Conservation (phyloP, 2,797 vertebrate species). For the Hyperoplus immaculatus region DNA sequence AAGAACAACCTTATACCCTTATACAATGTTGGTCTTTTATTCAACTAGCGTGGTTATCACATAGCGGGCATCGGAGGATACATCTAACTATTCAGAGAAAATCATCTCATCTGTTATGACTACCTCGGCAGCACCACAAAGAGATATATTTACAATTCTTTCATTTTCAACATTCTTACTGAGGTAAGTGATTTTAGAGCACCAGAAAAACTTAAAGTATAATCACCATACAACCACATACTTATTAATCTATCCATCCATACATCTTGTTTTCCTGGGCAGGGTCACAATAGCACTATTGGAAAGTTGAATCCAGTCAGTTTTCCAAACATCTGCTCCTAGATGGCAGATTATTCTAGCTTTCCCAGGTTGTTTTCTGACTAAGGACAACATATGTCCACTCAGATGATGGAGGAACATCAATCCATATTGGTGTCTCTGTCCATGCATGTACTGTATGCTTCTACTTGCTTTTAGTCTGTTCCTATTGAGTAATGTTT, state of each 20-base stretch:
- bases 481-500: background rate
- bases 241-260: background rate
- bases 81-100: background rate
- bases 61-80: background rate
- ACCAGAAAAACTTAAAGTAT: constrained; percentile 8
- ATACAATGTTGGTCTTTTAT: constrained; percentile 1
- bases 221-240: background rate
- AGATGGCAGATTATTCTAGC: background rate
- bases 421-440: background rate
- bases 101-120: constrained; percentile 13
- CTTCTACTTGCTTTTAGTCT: background rate
- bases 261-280: background rate
- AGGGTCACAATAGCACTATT: constrained; percentile 1
- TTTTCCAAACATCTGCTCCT: background rate
- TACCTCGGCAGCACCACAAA: background rate
- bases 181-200: constrained; percentile 18
- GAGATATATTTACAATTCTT: constrained; percentile 5
- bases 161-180: constrained; percentile 6
- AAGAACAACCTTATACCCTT: constrained; percentile 10
- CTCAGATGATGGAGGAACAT: background rate
- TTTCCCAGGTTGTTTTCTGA: background rate
- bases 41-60: background rate
- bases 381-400: constrained; percentile 5
- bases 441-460: background rate
- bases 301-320: background rate